phyloP scores from a whole-genome alignment of 2,113 vertebrate genomes.

The Oceanodroma tethys region DNA sequence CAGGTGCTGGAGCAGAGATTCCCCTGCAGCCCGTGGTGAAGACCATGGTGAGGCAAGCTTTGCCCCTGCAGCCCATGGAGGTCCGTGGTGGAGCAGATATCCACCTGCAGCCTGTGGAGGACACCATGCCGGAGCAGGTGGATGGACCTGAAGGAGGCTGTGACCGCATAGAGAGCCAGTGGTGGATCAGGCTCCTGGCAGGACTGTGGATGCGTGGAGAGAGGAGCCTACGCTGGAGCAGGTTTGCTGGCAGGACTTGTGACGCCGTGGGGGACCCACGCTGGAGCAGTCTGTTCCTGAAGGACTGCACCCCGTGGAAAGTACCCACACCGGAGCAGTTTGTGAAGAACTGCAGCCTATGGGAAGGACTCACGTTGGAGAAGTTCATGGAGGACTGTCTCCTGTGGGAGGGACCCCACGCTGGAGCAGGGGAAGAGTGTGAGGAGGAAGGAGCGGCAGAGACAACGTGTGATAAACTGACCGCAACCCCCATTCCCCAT shows the following conservation, averaged over 20 bases:
- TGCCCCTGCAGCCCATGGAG: not conserved
- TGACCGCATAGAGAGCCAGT: not conserved
- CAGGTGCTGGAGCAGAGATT: not conserved
- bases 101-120: not conserved
- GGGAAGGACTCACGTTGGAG: not conserved
- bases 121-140: not conserved
- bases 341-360: not conserved
- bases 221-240: not conserved
- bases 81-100: not conserved
- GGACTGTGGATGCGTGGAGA: no score
- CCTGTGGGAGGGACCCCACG: not conserved
- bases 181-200: not conserved
- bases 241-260: not conserved
- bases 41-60: not conserved
- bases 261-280: no score
- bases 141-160: not conserved
- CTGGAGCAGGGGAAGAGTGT: not conserved
- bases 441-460: not conserved
- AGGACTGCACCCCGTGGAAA: not conserved
- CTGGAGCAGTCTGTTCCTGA: not conserved
- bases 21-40: not conserved
- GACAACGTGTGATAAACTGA: not conserved
- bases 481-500: accelerated
- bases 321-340: accelerated
- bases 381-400: not conserved